Percentiles rank a stretch among this genome's conserved stretches.
Conservation (phyloP, 2,797 vertebrate species). For the Danio jaintianensis region DNA sequence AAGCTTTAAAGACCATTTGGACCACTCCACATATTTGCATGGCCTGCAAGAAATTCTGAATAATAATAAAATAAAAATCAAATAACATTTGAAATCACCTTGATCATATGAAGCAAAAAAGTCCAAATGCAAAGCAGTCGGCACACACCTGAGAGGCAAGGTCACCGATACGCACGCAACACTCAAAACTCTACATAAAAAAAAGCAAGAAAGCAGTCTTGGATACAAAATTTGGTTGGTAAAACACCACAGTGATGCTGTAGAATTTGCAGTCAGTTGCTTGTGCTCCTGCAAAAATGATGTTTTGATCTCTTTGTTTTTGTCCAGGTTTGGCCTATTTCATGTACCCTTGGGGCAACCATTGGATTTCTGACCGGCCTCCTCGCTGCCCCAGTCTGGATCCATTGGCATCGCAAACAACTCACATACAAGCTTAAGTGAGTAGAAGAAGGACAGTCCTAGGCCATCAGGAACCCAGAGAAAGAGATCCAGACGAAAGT, state of each 20-base stretch:
- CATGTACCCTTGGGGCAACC: conserved; percentile 92
- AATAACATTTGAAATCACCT: conserved; percentile 29
- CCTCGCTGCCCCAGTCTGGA: conserved; percentile 89
- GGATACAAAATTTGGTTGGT: conserved; percentile 55
- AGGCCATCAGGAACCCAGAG: conserved; percentile 17
- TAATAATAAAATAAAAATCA: conserved; percentile 29
- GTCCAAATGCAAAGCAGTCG: conserved; percentile 44
- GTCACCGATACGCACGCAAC: conserved; percentile 30
- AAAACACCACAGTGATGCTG: conserved; percentile 62
- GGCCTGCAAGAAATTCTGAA: conserved; percentile 49
- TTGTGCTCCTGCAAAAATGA: conserved; percentile 47
- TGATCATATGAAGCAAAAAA: conserved; percentile 45
- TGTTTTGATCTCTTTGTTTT: conserved; percentile 40
- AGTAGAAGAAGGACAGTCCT: conserved; percentile 54
- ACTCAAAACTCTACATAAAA: conserved; percentile 38
- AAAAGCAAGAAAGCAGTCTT: conserved; percentile 47
- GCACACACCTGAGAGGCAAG: conserved; percentile 51
- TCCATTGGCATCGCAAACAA: conserved; percentile 94
- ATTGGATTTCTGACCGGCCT: conserved; percentile 90
- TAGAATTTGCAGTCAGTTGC: conserved; percentile 45
- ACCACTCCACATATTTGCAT: conserved; percentile 54
- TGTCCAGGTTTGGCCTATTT: conserved; percentile 92
- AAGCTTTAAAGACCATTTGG: conserved; percentile 56
- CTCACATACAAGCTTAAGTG: conserved; percentile 98
- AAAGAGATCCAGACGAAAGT: background rate